A percentile compares a stretch with the other conserved stretches of the same genome.
phyloP scores from a whole-genome alignment of 2,888 invertebrate genomes.

The Luperina nickerlii region DNA sequence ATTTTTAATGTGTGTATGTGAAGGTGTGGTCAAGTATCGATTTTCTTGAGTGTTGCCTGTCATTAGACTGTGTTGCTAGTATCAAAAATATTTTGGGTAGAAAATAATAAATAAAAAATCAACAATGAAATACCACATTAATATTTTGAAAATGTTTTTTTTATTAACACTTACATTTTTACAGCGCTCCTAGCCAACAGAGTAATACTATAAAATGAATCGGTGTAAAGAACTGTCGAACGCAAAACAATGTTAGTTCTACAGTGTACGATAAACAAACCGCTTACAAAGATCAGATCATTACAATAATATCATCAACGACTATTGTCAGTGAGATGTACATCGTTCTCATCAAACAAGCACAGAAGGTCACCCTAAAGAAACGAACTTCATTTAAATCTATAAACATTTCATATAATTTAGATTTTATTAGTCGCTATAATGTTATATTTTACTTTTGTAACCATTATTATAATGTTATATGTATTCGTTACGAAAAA shows the following conservation, averaged over 20 bases:
- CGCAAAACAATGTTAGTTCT: slow-evolving; percentile 89
- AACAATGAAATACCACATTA: slow-evolving; percentile 82
- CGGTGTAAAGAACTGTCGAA: slow-evolving; percentile 89
- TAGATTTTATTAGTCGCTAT: slow-evolving; percentile 90
- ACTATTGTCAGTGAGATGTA: slow-evolving; percentile 86
- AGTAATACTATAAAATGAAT: slow-evolving; percentile 90
- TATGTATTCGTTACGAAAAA: slow-evolving; percentile 90
- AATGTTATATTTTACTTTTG: slow-evolving; percentile 90
- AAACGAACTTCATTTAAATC: slow-evolving; percentile 89
- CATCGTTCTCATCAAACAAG: slow-evolving; percentile 85
- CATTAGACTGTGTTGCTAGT: slow-evolving; percentile 4
- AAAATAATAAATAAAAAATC: slow-evolving; percentile 54
- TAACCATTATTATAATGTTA: slow-evolving; percentile 90
- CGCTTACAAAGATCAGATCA: slow-evolving; percentile 86
- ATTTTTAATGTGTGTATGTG: not conserved
- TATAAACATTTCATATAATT: slow-evolving; percentile 91
- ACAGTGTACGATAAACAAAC: slow-evolving; percentile 88
- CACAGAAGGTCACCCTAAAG: slow-evolving; percentile 88
- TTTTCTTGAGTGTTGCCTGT: slow-evolving; percentile 22
- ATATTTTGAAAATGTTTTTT: slow-evolving; percentile 91
- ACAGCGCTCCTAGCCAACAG: slow-evolving; percentile 91
- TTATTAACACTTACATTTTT: slow-evolving; percentile 91
- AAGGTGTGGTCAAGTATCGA: slow-evolving; percentile 18
- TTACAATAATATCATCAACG: slow-evolving; percentile 83
- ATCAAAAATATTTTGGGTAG: slow-evolving; percentile 3